phyloP scores from a whole-genome alignment of 2,888 invertebrate genomes.

The Anagyrus pseudococci region DNA sequence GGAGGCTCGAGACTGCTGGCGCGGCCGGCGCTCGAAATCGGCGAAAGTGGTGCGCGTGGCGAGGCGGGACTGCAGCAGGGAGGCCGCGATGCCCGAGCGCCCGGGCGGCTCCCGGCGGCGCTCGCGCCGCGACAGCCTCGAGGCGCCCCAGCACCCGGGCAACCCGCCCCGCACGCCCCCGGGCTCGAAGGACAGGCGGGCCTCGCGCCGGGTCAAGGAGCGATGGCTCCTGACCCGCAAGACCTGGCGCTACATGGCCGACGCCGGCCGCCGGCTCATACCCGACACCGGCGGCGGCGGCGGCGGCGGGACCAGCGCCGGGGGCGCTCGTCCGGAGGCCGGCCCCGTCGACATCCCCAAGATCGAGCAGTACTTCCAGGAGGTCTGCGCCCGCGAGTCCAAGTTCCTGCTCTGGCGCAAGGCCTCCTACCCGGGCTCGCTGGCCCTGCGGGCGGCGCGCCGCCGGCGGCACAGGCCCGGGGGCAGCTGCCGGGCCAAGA shows the following conservation, averaged over 20 bases:
- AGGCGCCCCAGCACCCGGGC: conserved; percentile 56
- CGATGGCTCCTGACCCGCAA: conserved; percentile 88
- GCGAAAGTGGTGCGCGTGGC: conserved; percentile 60
- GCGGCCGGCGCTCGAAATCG: conserved; percentile 1
- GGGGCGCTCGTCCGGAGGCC: conserved; percentile 53
- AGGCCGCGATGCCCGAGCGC: conserved; percentile 58
- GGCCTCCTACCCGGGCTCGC: conserved; percentile 76
- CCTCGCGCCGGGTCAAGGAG: conserved; percentile 69
- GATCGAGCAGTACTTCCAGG: conserved; percentile 84
- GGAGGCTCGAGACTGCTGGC: no score
- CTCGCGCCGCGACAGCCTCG: conserved; percentile 57
- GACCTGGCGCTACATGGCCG: conserved; percentile 93
- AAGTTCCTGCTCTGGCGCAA: conserved; percentile 83
- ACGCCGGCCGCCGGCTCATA: conserved; percentile 83
- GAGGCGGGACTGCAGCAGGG: conserved; percentile 46
- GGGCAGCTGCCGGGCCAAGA: conserved; percentile 72
- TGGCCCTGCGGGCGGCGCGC: conserved; percentile 65
- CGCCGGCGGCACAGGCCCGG: conserved; percentile 67
- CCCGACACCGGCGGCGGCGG: conserved; percentile 68
- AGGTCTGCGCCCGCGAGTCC: conserved; percentile 79
- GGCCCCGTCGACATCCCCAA: conserved; percentile 75
- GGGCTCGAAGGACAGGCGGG: conserved; percentile 66
- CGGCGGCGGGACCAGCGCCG: not conserved
- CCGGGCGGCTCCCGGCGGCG: conserved; percentile 51
- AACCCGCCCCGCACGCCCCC: conserved; percentile 46